These are phyloP conservation scores for Phrynosoma blainvillii DNA, from an alignment of 2,113 vertebrate genomes.

Conservation along the genomic window DNA sequence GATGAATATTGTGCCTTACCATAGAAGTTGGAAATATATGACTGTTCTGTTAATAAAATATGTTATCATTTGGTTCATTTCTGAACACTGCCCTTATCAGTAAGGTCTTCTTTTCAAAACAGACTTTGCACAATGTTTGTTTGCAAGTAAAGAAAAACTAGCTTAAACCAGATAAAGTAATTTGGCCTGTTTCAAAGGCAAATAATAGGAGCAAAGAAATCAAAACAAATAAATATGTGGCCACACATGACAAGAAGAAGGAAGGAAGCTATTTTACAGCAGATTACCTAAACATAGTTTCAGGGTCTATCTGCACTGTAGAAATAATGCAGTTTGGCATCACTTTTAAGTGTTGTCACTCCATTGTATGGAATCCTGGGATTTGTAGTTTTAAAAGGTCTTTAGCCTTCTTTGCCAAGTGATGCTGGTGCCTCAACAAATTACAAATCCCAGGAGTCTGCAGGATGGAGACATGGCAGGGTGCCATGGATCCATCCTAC, in stretches of 20 bases:
- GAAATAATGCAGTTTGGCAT: no score
- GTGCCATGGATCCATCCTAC: no score
- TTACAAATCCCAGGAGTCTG: no score
- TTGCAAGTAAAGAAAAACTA: background rate
- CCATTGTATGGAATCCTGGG: no score
- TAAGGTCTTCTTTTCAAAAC: no score
- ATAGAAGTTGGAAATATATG: background rate
- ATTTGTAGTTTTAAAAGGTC: no score
- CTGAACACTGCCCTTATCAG: background rate
- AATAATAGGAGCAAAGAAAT: background rate
- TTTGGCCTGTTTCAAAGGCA: background rate
- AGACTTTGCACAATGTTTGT: background rate
- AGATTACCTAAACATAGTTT: conserved; percentile 11
- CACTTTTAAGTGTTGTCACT: no score
- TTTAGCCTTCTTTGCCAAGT: no score
- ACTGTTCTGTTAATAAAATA: background rate
- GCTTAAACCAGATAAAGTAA: background rate
- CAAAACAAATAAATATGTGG: background rate
- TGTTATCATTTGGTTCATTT: background rate
- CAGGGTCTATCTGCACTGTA: no score
- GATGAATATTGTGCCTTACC: background rate
- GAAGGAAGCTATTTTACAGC: conserved; percentile 7
- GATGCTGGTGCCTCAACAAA: no score
- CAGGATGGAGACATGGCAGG: no score
- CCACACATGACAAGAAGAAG: background rate